These are phyloP conservation scores for Lutraria rhynchaena DNA, from an alignment of 1,140 invertebrate genomes.

Conservation along the genomic window DNA sequence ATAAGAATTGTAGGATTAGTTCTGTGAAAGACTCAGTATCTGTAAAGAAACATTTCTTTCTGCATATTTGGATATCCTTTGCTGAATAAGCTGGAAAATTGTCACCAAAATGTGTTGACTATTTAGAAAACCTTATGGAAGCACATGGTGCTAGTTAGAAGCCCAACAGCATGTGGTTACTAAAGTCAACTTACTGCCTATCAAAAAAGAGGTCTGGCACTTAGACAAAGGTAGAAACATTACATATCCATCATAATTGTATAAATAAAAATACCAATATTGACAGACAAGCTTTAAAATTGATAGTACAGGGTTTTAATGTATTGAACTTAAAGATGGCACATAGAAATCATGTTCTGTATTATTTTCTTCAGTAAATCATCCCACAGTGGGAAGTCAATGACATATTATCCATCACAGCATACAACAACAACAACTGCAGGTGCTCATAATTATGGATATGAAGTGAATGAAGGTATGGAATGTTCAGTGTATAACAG, in stretches of 20 bases:
- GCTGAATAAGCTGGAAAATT: too few relatives aligned
- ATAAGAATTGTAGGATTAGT: too few relatives aligned
- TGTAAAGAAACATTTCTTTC: too few relatives aligned
- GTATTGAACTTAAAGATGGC: not conserved
- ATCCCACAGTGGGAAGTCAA: not conserved
- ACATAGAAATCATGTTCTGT: not conserved
- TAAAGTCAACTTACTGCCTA: too few relatives aligned
- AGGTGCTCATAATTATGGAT: not conserved
- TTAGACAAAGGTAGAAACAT: not conserved
- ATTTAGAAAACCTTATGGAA: too few relatives aligned
- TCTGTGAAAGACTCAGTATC: too few relatives aligned
- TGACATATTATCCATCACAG: constrained; percentile 21
- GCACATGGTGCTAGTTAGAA: too few relatives aligned
- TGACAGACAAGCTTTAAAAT: not conserved
- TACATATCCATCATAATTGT: not conserved
- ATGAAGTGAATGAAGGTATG: not conserved
- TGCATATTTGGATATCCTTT: too few relatives aligned
- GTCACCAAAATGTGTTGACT: too few relatives aligned
- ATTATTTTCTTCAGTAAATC: not conserved
- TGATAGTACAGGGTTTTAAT: not conserved
- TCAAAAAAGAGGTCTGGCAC: too few relatives aligned
- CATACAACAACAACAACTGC: not conserved
- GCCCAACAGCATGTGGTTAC: too few relatives aligned
- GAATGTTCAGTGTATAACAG: too few relatives aligned
- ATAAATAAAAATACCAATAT: not conserved